phyloP scores from a whole-genome alignment of 2,888 invertebrate species.

The Dynastes maya region DNA sequence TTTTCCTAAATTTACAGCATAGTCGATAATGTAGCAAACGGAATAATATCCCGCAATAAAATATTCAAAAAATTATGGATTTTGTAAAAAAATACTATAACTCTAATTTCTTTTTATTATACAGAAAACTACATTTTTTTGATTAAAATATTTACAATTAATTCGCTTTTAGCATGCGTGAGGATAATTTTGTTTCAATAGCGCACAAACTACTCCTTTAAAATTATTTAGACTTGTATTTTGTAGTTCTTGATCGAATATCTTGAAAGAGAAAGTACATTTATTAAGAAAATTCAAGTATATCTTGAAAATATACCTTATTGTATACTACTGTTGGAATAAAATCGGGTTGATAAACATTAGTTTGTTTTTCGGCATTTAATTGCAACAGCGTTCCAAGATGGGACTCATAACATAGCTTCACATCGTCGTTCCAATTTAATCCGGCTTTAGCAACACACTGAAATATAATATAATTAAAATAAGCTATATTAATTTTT shows the following conservation, averaged over 20 bases:
- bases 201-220: slow-evolving; percentile 33
- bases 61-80: no score
- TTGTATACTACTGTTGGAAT: slow-evolving; percentile 73
- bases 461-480: slow-evolving; percentile 61
- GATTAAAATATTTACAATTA: not conserved
- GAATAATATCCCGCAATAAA: no score
- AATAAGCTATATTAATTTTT: not conserved
- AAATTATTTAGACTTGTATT: slow-evolving; percentile 46
- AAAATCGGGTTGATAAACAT: slow-evolving; percentile 69
- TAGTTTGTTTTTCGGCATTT: slow-evolving; percentile 71
- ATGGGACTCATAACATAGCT: slow-evolving; percentile 67
- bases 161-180: no score
- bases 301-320: slow-evolving; percentile 65
- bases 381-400: slow-evolving; percentile 71
- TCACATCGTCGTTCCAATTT: slow-evolving; percentile 63
- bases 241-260: slow-evolving; percentile 46
- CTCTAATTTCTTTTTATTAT: no score
- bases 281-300: slow-evolving; percentile 28
- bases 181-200: slow-evolving; percentile 5
- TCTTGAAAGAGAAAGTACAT: no score
- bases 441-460: slow-evolving; percentile 69
- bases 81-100: no score
- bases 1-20: no score
- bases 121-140: not conserved
- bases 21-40: no score